Conservation (phyloP, 2,797 vertebrate genomes). For the Pantherophis alleghaniensis region DNA sequence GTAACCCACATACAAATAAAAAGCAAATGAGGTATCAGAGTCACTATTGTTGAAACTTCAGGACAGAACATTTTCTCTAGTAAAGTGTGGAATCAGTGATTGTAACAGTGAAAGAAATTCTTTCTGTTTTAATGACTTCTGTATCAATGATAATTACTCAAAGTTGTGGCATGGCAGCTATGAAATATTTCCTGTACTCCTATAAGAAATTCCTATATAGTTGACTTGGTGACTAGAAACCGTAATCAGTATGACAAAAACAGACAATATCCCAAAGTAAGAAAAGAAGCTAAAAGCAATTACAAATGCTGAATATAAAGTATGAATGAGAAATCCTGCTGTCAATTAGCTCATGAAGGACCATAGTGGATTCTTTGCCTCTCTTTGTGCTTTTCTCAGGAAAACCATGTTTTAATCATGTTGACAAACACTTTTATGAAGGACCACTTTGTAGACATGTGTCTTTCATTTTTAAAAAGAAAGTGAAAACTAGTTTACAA, state of each 20-base stretch:
- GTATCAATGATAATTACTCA: background rate
- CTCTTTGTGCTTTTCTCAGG: background rate
- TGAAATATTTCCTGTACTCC: background rate
- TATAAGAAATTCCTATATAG: background rate
- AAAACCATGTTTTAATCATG: background rate
- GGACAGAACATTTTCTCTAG: background rate
- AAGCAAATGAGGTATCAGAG: background rate
- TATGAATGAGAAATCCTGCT: background rate
- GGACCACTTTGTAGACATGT: background rate
- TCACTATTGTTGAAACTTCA: background rate
- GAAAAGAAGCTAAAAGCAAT: background rate
- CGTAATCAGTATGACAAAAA: background rate
- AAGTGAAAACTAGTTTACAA: background rate
- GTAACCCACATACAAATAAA: background rate
- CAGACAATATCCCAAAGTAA: background rate
- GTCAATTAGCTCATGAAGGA: background rate
- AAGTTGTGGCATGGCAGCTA: accelerated
- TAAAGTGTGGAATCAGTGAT: background rate
- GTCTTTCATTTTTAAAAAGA: background rate
- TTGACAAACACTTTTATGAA: background rate
- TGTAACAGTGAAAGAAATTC: background rate
- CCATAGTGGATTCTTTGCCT: background rate
- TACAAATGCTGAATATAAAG: background rate
- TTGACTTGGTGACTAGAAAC: accelerated
- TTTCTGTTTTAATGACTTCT: background rate